A percentile compares a stretch with the other conserved stretches of the same genome.
These are phyloP conservation scores for Ernsta delagoae DNA, from an alignment of 2,888 invertebrate genomes.

Conservation along the genomic window DNA sequence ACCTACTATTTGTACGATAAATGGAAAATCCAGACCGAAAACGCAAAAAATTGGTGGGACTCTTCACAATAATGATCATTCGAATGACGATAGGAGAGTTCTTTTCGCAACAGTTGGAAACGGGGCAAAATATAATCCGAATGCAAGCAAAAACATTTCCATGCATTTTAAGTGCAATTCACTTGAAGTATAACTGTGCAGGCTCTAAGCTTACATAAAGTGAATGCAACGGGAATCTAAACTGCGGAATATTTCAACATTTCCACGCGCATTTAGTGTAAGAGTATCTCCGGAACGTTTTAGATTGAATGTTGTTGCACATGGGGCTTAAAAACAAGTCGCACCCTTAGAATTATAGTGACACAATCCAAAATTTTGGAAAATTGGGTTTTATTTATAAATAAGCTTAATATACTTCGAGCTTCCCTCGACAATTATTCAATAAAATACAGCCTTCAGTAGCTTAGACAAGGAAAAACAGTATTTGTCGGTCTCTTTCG, in stretches of 20 bases:
- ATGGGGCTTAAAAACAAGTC: not conserved
- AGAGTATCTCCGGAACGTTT: constrained; percentile 17
- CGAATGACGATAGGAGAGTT: constrained; percentile 1
- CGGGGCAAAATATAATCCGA: constrained; percentile 3
- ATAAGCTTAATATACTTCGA: too few relatives aligned
- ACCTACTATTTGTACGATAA: too few relatives aligned
- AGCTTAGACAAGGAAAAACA: too few relatives aligned
- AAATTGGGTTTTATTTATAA: too few relatives aligned
- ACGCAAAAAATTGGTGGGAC: not conserved
- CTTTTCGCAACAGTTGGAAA: constrained; percentile 1
- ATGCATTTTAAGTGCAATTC: constrained; percentile 2
- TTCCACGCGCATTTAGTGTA: constrained; percentile 16
- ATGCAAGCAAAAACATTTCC: constrained; percentile 11
- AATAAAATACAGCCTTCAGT: too few relatives aligned
- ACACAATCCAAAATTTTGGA: too few relatives aligned
- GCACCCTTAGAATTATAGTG: too few relatives aligned
- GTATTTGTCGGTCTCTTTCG: too few relatives aligned
- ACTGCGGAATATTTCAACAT: constrained; percentile 24
- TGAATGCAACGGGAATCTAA: constrained; percentile 23
- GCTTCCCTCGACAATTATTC: too few relatives aligned
- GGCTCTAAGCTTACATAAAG: constrained; percentile 15
- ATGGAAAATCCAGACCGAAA: not conserved
- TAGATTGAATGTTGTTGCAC: constrained; percentile 15
- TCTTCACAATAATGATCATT: not conserved
- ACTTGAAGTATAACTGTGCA: constrained; percentile 9